Percentiles rank a stretch among this genome's conserved stretches.
Evolutionary conservation across 2,888 invertebrate species (phyloP).

Genomic region (Cheilosia vernalis): DNA sequence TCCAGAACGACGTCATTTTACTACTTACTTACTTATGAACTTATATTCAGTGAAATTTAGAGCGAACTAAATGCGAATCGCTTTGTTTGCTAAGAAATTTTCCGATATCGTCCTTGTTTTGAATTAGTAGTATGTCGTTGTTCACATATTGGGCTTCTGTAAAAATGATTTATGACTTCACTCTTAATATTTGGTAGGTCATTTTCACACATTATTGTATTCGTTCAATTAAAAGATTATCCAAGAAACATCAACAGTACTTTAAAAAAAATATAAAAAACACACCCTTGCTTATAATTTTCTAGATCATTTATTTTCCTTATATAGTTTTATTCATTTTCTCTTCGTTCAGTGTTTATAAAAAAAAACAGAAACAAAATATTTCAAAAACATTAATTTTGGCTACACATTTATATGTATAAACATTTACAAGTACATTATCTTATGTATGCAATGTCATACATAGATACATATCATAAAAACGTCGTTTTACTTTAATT

Average conservation of each 20-base stretch:
- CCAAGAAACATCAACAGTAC: too few relatives aligned
- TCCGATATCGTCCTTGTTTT: too few relatives aligned
- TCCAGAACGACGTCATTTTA: too few relatives aligned
- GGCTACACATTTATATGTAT: constrained; percentile 51
- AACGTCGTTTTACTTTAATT: constrained; percentile 30
- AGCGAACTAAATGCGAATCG: too few relatives aligned
- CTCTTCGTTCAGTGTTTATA: constrained; percentile 65
- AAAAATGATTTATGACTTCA: too few relatives aligned
- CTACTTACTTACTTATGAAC: too few relatives aligned
- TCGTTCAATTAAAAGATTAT: too few relatives aligned
- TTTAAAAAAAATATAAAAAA: neutral
- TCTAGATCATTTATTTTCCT: constrained; percentile 70
- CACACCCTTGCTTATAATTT: constrained; percentile 34
- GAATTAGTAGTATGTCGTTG: neutral
- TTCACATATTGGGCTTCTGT: neutral
- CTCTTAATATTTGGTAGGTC: too few relatives aligned
- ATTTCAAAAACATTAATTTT: constrained; percentile 65
- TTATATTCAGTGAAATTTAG: too few relatives aligned
- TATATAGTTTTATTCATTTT: constrained; percentile 41
- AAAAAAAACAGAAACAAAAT: constrained; percentile 65
- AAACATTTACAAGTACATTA: constrained; percentile 66
- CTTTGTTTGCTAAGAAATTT: neutral
- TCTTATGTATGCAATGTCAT: constrained; percentile 49
- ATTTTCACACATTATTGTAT: too few relatives aligned
- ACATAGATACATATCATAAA: constrained; percentile 44